Evolutionary conservation across 2,113 vertebrate genomes (phyloP).

Genomic region (Sylvicapra grimmia): DNA sequence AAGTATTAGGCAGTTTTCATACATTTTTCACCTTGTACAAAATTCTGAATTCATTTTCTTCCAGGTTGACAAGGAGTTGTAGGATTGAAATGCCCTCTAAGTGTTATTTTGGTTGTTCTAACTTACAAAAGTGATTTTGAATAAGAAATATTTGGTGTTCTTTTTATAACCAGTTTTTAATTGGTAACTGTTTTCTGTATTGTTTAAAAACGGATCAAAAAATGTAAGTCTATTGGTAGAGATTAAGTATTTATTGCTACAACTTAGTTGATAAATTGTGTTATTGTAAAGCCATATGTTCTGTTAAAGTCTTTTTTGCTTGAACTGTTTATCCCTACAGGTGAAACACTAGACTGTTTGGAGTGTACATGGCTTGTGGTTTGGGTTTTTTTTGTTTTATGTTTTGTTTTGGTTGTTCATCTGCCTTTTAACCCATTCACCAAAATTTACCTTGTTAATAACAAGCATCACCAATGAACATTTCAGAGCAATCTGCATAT

Average conservation of each 20-base stretch:
- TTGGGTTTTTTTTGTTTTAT: conserved; percentile 46
- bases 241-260: conserved; percentile 93
- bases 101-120: conserved; percentile 84
- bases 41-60: conserved; percentile 81
- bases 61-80: conserved; percentile 70
- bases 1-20: conserved; percentile 88
- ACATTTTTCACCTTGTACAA: conserved; percentile 83
- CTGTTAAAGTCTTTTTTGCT: conserved; percentile 82
- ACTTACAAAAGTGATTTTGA: conserved; percentile 83
- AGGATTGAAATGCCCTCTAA: conserved; percentile 75
- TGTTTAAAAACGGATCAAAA: conserved; percentile 84
- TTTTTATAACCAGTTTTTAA: conserved; percentile 89
- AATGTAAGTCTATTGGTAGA: conserved; percentile 87
- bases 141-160: conserved; percentile 84
- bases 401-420: conserved; percentile 75
- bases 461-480: conserved; percentile 68
- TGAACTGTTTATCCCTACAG: conserved; percentile 74
- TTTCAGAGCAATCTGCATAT: conserved; percentile 72
- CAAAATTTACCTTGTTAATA: conserved; percentile 70
- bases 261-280: conserved; percentile 82
- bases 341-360: conserved; percentile 79
- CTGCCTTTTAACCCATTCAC: conserved; percentile 80
- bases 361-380: conserved; percentile 82
- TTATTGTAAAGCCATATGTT: conserved; percentile 86
- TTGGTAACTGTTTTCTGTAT: conserved; percentile 93